These are phyloP conservation scores for Zingel zingel DNA, from an alignment of 2,113 vertebrate genomes.

Conservation along the genomic window DNA sequence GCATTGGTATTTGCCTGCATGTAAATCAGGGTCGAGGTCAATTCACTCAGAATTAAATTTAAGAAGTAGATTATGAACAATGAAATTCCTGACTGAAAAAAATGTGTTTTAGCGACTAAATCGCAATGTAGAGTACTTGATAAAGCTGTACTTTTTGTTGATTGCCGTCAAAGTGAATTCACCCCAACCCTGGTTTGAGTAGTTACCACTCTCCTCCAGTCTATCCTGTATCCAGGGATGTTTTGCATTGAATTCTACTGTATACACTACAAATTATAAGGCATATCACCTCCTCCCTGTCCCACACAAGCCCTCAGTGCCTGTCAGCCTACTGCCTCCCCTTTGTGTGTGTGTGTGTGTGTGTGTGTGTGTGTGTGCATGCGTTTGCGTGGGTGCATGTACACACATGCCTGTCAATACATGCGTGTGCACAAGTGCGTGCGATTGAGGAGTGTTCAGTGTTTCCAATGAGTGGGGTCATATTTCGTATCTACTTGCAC, in stretches of 20 bases:
- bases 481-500: conserved; percentile 96
- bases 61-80: conserved; percentile 41
- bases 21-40: conserved; percentile 80
- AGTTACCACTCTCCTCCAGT: conserved; percentile 84
- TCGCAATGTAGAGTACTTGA: conserved; percentile 48
- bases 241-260: conserved; percentile 83
- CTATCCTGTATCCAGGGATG: conserved; percentile 79
- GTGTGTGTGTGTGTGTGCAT: conserved; percentile 15
- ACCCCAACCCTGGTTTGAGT: conserved; percentile 74
- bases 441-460: conserved; percentile 68
- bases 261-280: conserved; percentile 84
- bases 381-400: conserved; percentile 49
- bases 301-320: conserved; percentile 83
- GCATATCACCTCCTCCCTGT: conserved; percentile 81
- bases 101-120: conserved; percentile 34
- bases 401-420: conserved; percentile 84
- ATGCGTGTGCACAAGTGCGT: conserved; percentile 67
- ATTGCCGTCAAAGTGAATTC: conserved; percentile 66
- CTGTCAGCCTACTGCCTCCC: conserved; percentile 85
- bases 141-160: conserved; percentile 37
- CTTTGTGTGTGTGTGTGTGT: conserved; percentile 84
- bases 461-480: conserved; percentile 89
- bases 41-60: conserved; percentile 69
- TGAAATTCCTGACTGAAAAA: conserved; percentile 58
- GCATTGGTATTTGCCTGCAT: conserved; percentile 77